Evolutionary conservation across 2,888 invertebrate species (phyloP), one percentile per base, ranked within the genome.

Genomic region (Rhagophthalmus giganteus): DNA sequence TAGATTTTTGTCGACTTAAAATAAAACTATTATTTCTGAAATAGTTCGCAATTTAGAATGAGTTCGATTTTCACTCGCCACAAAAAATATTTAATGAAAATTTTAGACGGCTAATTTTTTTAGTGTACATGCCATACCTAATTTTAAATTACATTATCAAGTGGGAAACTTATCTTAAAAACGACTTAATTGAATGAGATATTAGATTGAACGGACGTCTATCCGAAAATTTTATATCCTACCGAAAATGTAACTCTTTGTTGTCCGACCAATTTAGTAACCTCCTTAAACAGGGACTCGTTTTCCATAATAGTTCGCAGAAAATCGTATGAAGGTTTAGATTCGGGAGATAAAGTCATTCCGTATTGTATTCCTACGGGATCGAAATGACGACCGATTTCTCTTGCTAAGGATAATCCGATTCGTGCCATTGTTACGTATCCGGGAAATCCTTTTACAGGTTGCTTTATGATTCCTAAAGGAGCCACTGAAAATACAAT

Each of bases 331-430:
- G 52, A 27, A 6, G 14, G 4, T 31, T 45, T 41, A 4, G 58
- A 31, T 5, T 12, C 10, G 0, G 44, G 8, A 4, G 32, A 31
- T 34, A 65, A 41, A 32, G 48, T 50, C 16, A 61, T 50, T 6
- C 47, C 52, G 48, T 61, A 58, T 30, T 31, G 42, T 34, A 65
- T 59, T 20, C 64, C 65, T 31, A 59, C 47, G 13, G 59, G 53
- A 56, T 67, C 66, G 41, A 68, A 68, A 51, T 65, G 63, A 41
- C 49, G 57, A 12, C 58, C 64, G n/a, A 69, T 61, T 54, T 61
- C 62, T 46, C 58, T 61, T 1, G 68, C 67, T 45, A 69, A 40
- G 20, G 59, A 41, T 39, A 64, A 60, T 39, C 66, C 67, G 9
- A 64, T 50, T 37, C 54, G 58, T 7, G 65, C 57, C 39, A 61